These are phyloP conservation scores for Electrona antarctica DNA, from an alignment of 2,113 vertebrate genomes.

Conservation along the genomic window DNA sequence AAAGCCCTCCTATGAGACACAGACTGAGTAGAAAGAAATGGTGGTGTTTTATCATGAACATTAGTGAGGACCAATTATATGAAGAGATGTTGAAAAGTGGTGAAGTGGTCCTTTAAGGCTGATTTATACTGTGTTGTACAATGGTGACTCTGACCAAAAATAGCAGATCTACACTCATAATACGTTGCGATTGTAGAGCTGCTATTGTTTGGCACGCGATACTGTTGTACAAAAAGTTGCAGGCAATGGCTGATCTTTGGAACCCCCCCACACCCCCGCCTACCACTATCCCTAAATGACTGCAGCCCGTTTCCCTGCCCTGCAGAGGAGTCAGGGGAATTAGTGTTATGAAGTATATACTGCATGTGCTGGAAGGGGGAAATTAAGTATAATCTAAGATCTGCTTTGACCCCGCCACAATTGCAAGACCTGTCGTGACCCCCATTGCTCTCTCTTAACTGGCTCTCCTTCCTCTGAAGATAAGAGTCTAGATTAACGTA, in stretches of 20 bases:
- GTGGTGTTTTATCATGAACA: too few relatives aligned
- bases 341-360: slow-evolving; percentile 38
- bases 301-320: slow-evolving; percentile 38
- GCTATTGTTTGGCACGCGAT: too few relatives aligned
- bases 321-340: slow-evolving; percentile 38
- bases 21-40: too few relatives aligned
- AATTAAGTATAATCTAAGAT: slow-evolving; percentile 39
- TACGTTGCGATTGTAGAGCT: too few relatives aligned
- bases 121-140: too few relatives aligned
- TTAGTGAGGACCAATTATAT: too few relatives aligned
- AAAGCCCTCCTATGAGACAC: too few relatives aligned
- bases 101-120: too few relatives aligned
- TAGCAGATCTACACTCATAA: too few relatives aligned
- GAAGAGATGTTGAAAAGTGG: too few relatives aligned
- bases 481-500: slow-evolving; percentile 52
- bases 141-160: too few relatives aligned
- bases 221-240: not conserved
- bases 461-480: slow-evolving; percentile 34
- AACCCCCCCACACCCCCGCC: slow-evolving; percentile 4
- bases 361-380: not conserved
- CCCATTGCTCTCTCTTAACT: slow-evolving; percentile 3
- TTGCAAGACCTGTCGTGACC: slow-evolving; percentile 52
- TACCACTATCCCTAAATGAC: not conserved
- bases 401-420: slow-evolving; percentile 44
- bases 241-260: slow-evolving; percentile 16